A percentile compares a stretch with the other conserved stretches of the same genome.
These are phyloP conservation scores for Galeopsomyia nigrocyanea DNA, from an alignment of 2,888 invertebrate genomes.

Conservation along the genomic window DNA sequence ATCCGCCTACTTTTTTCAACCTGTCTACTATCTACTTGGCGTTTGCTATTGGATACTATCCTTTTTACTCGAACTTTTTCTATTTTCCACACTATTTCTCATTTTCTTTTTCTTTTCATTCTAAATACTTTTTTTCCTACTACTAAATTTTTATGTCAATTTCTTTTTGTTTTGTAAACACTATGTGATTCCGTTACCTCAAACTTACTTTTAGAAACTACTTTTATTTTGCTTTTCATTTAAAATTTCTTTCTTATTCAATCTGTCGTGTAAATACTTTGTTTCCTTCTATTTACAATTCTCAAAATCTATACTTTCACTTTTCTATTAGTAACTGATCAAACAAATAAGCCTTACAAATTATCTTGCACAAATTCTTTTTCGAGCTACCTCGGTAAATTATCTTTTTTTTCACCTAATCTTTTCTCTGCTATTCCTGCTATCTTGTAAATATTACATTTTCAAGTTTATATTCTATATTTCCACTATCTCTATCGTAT, in stretches of 20 bases:
- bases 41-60: conserved; percentile 37
- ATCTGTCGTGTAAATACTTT: conserved; percentile 5
- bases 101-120: conserved; percentile 39
- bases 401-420: conserved; percentile 5
- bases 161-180: background rate
- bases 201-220: no score
- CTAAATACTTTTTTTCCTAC: conserved; percentile 9
- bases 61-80: conserved; percentile 42
- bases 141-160: background rate
- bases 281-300: background rate
- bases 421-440: background rate
- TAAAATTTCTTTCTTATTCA: background rate
- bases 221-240: background rate
- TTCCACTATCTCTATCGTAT: no score
- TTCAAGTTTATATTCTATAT: background rate
- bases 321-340: background rate
- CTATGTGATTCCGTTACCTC: background rate
- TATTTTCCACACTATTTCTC: conserved; percentile 35
- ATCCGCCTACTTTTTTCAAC: conserved; percentile 39
- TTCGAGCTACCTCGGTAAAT: conserved; percentile 9
- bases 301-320: conserved; percentile 11
- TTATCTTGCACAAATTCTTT: background rate
- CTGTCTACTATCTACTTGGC: conserved; percentile 35
- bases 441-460: background rate
- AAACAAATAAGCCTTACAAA: background rate